Percentiles rank a stretch among this genome's conserved stretches.
phyloP scores from a whole-genome alignment of 2,797 vertebrate genomes.

The Numenius phaeopus region DNA sequence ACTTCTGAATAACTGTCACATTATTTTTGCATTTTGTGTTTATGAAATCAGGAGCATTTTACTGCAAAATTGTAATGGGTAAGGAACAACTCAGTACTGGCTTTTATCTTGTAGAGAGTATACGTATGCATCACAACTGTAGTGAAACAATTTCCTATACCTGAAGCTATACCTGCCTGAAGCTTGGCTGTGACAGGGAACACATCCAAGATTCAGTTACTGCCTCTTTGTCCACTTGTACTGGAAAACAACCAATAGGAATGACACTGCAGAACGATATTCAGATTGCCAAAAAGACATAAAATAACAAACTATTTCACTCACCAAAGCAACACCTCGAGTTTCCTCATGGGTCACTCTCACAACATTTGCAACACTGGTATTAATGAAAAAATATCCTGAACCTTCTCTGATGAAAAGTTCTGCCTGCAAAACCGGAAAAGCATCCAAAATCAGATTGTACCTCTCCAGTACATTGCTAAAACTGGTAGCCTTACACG shows the following conservation, averaged over 20 bases:
- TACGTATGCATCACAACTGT: not conserved
- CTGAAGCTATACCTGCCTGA: not conserved
- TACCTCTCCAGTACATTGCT: not conserved
- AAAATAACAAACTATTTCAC: not conserved
- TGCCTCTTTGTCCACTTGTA: not conserved
- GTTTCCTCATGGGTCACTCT: constrained; percentile 86
- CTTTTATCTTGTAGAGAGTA: not conserved
- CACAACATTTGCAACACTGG: constrained; percentile 82
- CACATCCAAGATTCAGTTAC: not conserved
- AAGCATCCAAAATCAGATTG: not conserved
- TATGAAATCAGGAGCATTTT: not conserved
- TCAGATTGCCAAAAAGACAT: not conserved
- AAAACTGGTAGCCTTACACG: not conserved
- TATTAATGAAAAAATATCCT: constrained; percentile 93
- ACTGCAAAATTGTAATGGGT: not conserved
- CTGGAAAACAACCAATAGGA: not conserved
- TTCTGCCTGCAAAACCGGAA: constrained; percentile 81
- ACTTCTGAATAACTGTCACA: not conserved
- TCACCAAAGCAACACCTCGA: constrained; percentile 85
- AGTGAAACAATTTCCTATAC: not conserved
- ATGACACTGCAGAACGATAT: not conserved
- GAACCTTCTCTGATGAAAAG: constrained; percentile 90
- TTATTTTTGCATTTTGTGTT: not conserved
- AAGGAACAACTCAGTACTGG: not conserved
- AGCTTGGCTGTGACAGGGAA: not conserved